A percentile compares a stretch with the other conserved stretches of the same genome.
phyloP scores from a whole-genome alignment of 2,113 vertebrate species.

The Entomyzon cyanotis region DNA sequence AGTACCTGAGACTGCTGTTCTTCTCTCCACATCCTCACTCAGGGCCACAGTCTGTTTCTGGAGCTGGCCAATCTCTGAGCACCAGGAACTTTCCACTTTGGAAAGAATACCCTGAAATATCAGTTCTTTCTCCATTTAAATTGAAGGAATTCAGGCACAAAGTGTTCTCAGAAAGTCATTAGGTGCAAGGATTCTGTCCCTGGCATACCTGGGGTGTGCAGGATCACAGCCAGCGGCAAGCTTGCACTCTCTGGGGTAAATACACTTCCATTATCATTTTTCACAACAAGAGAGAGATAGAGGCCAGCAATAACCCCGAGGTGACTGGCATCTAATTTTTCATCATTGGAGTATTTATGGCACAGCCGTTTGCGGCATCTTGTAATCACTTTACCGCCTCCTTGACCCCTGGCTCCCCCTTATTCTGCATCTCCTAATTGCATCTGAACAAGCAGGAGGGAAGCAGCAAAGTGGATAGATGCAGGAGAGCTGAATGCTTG shows the following conservation, averaged over 20 bases:
- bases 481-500: slow-evolving; percentile 17
- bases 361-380: slow-evolving; percentile 12
- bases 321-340: slow-evolving; percentile 44
- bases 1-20: neutral
- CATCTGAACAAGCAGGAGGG: slow-evolving; percentile 8
- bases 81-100: neutral
- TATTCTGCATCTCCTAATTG: slow-evolving; percentile 27
- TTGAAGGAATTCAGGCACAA: neutral
- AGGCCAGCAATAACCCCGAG: slow-evolving; percentile 19
- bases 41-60: neutral
- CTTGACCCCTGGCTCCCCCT: slow-evolving; percentile 36
- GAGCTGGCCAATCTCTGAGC: neutral
- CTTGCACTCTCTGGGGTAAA: neutral
- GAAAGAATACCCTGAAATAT: neutral
- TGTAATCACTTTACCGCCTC: slow-evolving; percentile 48
- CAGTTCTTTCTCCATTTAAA: neutral
- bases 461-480: slow-evolving; percentile 19
- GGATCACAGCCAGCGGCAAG: neutral
- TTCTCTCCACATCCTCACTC: neutral
- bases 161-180: slow-evolving; percentile 24
- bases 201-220: neutral
- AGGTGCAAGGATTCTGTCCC: neutral
- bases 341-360: slow-evolving; percentile 30
- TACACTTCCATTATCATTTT: slow-evolving; percentile 37
- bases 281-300: slow-evolving; percentile 18